Percentiles rank a stretch among this genome's conserved stretches.
These are phyloP conservation scores for Drosophila fuyamai DNA, from an alignment of 1,140 invertebrate genomes.

Conservation along the genomic window DNA sequence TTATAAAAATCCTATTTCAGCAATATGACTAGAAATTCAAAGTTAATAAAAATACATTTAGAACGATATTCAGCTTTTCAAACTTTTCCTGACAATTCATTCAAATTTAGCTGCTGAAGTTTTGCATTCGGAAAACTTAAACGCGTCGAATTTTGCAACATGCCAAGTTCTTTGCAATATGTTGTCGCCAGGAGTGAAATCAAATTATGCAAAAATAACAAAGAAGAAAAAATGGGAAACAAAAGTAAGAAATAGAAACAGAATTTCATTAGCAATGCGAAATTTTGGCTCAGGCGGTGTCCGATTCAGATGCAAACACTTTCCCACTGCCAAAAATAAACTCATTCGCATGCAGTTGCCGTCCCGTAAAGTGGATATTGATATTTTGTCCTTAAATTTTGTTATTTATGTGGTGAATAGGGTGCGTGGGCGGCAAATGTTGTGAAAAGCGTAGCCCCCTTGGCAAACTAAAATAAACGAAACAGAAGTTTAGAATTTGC, in stretches of 20 bases:
- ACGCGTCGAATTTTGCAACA: conserved; percentile 32
- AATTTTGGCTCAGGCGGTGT: conserved; percentile 60
- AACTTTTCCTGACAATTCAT: neutral
- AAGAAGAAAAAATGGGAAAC: conserved; percentile 47
- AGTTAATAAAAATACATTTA: too few species aligned
- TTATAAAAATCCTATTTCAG: too few species aligned
- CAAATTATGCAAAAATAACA: conserved; percentile 78
- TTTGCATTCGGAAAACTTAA: conserved; percentile 27
- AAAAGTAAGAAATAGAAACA: conserved; percentile 75
- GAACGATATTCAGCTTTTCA: neutral
- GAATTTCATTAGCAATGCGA: conserved; percentile 75
- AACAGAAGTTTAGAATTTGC: conserved; percentile 76
- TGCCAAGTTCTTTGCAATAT: conserved; percentile 64
- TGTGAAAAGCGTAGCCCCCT: conserved; percentile 19
- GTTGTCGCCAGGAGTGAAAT: conserved; percentile 66
- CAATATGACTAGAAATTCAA: too few species aligned
- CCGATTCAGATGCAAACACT: conserved; percentile 27
- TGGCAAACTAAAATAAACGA: conserved; percentile 40
- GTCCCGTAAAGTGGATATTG: conserved; percentile 78
- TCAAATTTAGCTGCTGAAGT: conserved; percentile 11
- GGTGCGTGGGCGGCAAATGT: conserved; percentile 8
- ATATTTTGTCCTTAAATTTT: conserved; percentile 83
- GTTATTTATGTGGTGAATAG: conserved; percentile 72
- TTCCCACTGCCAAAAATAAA: conserved; percentile 8
- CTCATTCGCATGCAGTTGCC: conserved; percentile 79